Conservation (phyloP, 2,888 invertebrate species). For the Drosophila meridiana region DNA sequence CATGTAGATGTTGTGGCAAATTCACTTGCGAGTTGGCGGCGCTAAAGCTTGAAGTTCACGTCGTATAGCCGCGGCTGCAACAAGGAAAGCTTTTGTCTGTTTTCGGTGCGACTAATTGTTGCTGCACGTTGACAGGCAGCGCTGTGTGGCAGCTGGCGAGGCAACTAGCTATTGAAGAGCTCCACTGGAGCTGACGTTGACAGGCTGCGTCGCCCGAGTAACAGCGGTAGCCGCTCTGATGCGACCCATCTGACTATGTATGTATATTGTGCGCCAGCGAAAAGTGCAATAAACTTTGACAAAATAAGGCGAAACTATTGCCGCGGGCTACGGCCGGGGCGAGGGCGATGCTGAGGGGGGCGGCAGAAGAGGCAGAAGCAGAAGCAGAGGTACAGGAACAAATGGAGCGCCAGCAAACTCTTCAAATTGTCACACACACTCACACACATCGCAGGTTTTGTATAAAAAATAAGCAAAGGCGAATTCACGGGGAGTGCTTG, state of each 20-base stretch:
- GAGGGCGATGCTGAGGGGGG: background rate
- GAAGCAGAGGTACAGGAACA: constrained; percentile 15
- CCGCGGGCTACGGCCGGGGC: constrained; percentile 24
- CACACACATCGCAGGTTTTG: constrained; percentile 11
- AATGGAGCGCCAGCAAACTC: constrained; percentile 57
- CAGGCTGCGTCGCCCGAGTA: constrained; percentile 32
- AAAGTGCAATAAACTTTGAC: constrained; percentile 79
- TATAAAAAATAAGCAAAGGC: constrained; percentile 5
- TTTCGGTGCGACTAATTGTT: constrained; percentile 64
- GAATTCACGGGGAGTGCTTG: background rate
- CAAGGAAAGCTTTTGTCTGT: constrained; percentile 30
- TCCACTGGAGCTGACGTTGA: constrained; percentile 10
- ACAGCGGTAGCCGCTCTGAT: constrained; percentile 33
- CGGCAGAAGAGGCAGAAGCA: no score
- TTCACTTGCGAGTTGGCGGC: constrained; percentile 10
- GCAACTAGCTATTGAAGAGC: constrained; percentile 11
- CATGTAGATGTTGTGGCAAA: constrained; percentile 14
- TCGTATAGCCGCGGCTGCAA: background rate
- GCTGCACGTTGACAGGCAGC: constrained; percentile 31
- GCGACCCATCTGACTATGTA: constrained; percentile 28
- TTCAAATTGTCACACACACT: constrained; percentile 42
- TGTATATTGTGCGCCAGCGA: constrained; percentile 45
- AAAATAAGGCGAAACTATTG: constrained; percentile 59
- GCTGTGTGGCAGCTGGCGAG: constrained; percentile 15
- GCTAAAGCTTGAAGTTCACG: constrained; percentile 15